Base-by-base conservation (phyloP, 2,888 invertebrate genomes). In the Xestia xanthographa region DNA sequence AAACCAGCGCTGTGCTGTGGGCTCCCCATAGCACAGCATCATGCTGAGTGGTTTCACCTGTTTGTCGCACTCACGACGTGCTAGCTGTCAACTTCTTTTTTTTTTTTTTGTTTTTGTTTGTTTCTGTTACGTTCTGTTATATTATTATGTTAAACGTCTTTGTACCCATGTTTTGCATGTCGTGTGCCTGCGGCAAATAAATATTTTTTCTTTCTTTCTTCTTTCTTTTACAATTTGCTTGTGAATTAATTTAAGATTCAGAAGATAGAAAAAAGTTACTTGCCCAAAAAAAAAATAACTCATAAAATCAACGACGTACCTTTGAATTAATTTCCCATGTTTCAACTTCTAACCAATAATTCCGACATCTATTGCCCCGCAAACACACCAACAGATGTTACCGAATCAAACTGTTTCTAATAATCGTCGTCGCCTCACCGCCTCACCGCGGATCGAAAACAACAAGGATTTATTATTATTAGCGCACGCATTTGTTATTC, bases 401-500 rank as follows among this genome's bases (percentile, higher is more conserved):
- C 72, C 50, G 50, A 75, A 81, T 82, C 70, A 79, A 76, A 71
- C 48, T n/a, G 43, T 26, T 45, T 14, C 34, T 60, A 50, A 72
- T 72, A 75, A 78, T 53, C 26, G 63, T 77, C 70, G 34, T 34
- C 34, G 22, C 43, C 14, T 60, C 75, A 17, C 63, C 82, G 29
- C 63, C 41, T 83, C 45, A 26, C 12, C 80, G n/a, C 60, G 8
- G 41, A 65, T 70, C 53, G 29, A 75, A 26, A 11, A 50, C 65
- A 72, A 83, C 75, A 41, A 65, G 69, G 72, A 87, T 86, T 84
- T 83, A 80, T 77, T 85, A 74, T 78, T 87, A 85, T 79, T 87
- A 72, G 65, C 66, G 60, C n/a, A 60, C 76, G 69, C 60, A 84
- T 87, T 88, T 87, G 87, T 85, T 87, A 87, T 87, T 88, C 88